phyloP scores from a whole-genome alignment of 2,888 invertebrate species.

The Harmothoe impar region DNA sequence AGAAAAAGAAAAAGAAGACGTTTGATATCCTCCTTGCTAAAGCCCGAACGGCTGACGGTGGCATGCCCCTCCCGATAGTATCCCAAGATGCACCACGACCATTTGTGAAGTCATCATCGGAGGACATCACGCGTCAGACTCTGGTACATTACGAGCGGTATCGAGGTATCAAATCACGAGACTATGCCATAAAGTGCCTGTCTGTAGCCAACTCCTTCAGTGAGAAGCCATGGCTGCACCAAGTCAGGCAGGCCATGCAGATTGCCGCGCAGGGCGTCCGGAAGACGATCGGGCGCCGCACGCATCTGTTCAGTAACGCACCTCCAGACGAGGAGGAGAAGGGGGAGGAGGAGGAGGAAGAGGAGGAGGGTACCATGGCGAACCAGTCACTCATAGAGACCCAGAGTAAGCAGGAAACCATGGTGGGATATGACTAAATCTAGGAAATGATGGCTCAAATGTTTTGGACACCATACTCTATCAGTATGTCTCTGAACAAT shows the following conservation, averaged over 20 bases:
- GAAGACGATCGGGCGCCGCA: constrained; percentile 66
- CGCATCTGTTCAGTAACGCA: constrained; percentile 64
- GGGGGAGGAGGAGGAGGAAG: neutral
- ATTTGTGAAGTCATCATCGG: constrained; percentile 37
- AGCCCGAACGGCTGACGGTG: constrained; percentile 72
- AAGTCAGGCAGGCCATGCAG: constrained; percentile 81
- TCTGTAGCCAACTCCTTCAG: constrained; percentile 81
- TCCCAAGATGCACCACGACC: constrained; percentile 71
- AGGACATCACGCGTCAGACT: constrained; percentile 66
- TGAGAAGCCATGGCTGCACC: constrained; percentile 82
- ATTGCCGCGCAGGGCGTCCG: constrained; percentile 78
- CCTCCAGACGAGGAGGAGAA: neutral
- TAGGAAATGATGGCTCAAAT: neutral
- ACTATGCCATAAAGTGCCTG: constrained; percentile 81
- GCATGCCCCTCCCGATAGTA: constrained; percentile 77
- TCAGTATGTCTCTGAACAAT: too few relatives aligned
- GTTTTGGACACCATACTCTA: neutral
- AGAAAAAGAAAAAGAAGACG: constrained; percentile 51
- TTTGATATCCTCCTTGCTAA: constrained; percentile 69
- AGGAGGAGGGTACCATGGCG: neutral
- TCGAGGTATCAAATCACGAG: constrained; percentile 78
- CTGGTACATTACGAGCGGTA: constrained; percentile 77
- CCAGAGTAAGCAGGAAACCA: neutral
- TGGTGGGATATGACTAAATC: neutral
- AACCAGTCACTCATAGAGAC: constrained; percentile 16